Percentiles rank a stretch among this genome's conserved stretches.
Conservation (phyloP, 2,888 invertebrate species). For the Chymomyza procnemis region DNA sequence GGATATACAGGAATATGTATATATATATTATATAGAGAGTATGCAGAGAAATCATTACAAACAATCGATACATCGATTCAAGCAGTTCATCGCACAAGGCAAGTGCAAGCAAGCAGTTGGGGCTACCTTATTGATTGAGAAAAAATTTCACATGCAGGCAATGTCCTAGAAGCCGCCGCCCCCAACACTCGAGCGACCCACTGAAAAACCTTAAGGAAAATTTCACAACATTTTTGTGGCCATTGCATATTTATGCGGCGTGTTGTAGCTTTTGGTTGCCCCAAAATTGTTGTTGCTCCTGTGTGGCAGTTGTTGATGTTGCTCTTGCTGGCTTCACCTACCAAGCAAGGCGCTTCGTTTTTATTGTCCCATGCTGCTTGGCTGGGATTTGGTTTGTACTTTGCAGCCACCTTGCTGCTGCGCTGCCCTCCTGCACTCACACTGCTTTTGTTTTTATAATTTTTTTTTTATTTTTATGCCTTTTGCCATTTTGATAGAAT, state of each 20-base stretch:
- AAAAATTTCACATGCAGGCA: slow-evolving; percentile 29
- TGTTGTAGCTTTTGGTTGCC: not conserved
- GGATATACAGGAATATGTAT: no score
- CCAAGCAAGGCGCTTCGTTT: slow-evolving; percentile 28
- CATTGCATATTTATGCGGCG: slow-evolving; percentile 46
- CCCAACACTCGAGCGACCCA: not conserved
- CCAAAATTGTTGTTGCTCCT: slow-evolving; percentile 4
- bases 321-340: slow-evolving; percentile 22
- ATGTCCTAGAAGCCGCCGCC: not conserved
- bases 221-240: slow-evolving; percentile 50
- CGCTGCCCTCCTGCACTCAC: not conserved
- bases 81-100: not conserved
- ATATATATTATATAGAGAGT: no score
- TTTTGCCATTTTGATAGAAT: not conserved
- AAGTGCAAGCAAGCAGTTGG: not conserved
- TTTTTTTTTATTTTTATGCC: slow-evolving; percentile 2
- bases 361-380: slow-evolving; percentile 24
- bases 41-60: slow-evolving; percentile 33
- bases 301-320: slow-evolving; percentile 18
- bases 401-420: not conserved
- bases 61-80: slow-evolving; percentile 62
- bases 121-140: not conserved
- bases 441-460: slow-evolving; percentile 5
- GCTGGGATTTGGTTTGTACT: not conserved
- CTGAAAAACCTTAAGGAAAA: slow-evolving; percentile 1